A percentile compares a stretch with the other conserved stretches of the same genome.
Evolutionary conservation across 1,140 invertebrate species (phyloP).

Genomic region (Drosophila serrata): DNA sequence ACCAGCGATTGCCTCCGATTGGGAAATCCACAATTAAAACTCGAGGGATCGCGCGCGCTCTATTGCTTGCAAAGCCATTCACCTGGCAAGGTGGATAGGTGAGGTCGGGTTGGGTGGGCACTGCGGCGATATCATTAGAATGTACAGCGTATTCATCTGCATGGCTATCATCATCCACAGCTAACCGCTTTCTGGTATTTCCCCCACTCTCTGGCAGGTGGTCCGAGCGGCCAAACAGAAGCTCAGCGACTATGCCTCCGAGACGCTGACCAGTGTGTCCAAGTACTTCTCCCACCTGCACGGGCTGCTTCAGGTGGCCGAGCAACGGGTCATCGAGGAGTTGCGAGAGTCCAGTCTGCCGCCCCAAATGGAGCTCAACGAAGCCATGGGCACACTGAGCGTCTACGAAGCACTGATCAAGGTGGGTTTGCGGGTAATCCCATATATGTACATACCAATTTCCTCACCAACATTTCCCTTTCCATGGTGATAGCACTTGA

Average conservation of each 20-base stretch:
- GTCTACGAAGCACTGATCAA: slow-evolving; percentile 55
- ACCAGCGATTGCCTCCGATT: slow-evolving; percentile 44
- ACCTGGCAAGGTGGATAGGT: slow-evolving; percentile 41
- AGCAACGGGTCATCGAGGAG: slow-evolving; percentile 56
- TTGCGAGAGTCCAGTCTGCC: slow-evolving; percentile 59
- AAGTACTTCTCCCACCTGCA: slow-evolving; percentile 67
- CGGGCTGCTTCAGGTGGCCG: slow-evolving; percentile 67
- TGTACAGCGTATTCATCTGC: slow-evolving; percentile 50
- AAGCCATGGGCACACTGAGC: slow-evolving; percentile 47
- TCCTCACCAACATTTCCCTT: neutral
- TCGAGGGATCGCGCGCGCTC: slow-evolving; percentile 24
- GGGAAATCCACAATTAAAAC: slow-evolving; percentile 72
- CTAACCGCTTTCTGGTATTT: slow-evolving; percentile 11
- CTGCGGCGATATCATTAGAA: slow-evolving; percentile 56
- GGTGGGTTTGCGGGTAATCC: slow-evolving; percentile 24
- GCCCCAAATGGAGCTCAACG: slow-evolving; percentile 55
- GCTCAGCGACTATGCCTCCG: slow-evolving; percentile 58
- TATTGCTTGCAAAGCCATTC: slow-evolving; percentile 39
- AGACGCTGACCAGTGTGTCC: slow-evolving; percentile 52
- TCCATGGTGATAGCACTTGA: slow-evolving; percentile 40
- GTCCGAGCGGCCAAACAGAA: slow-evolving; percentile 54
- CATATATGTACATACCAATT: no score
- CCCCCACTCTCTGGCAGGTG: slow-evolving; percentile 46
- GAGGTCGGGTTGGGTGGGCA: slow-evolving; percentile 33
- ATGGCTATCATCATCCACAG: slow-evolving; percentile 40